Evolutionary conservation across 2,888 invertebrate species (phyloP), one percentile per base, ranked within the genome.

Genomic region (Drosophila suboccidentalis): DNA sequence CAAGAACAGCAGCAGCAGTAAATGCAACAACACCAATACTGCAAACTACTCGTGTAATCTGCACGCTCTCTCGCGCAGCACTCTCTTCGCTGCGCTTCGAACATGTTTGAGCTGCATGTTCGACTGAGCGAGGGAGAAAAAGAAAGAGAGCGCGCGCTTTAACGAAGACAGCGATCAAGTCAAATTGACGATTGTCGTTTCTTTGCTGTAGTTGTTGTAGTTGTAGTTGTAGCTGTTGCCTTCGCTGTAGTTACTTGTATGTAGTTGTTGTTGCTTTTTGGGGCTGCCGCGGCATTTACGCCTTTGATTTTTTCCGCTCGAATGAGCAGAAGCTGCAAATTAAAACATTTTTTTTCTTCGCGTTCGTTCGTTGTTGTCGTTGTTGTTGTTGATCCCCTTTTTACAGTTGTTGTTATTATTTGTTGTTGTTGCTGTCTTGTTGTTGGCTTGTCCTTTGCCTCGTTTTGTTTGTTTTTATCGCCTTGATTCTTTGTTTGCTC

Each of bases 291-390:
- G 77, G 88, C 88, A 78, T 81, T 74, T 75, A 73, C 69, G 85
- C 82, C 89, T 90, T 90, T 90, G 89, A 90, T 87, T 90, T 87
- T 78, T 87, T 83, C 83, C 84, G 80, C 88, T 75, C 74, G 68
- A 78, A 84, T 78, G 76, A 76, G 85, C 90, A 82, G 90, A 82
- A 90, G 89, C 90, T 90, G 90, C 90, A 89, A 90, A 89, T 89
- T 89, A 89, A 89, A 90, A 78, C 85, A 80, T 85, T 77, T 82
- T 85, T 85, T 75, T 69, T 29, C 26, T 71, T 77, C 60, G 44
- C 61, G 29, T 8, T 29, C 29, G 29, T 29, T 29, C 29, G 8
- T 13, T 49, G 53, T 26, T 38, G 62, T 39, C 36, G 43, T 53
- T 55, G 15, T 39, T 60, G 41, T 60, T 62, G 54, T 36, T 66